phyloP scores from a whole-genome alignment of 2,113 vertebrate genomes.

The Istiophorus platypterus region DNA sequence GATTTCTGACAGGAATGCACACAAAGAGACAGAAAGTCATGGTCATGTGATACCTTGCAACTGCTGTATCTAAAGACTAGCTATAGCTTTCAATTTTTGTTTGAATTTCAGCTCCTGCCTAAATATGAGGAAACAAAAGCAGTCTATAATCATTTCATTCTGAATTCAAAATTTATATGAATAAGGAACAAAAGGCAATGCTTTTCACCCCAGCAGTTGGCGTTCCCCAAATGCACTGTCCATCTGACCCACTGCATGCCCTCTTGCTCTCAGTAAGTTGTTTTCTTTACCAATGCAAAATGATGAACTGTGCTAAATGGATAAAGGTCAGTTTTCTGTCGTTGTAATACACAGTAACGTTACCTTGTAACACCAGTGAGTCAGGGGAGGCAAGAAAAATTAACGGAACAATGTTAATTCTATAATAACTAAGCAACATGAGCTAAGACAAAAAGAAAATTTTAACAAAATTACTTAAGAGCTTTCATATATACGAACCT shows the following conservation, averaged over 20 bases:
- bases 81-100: not conserved
- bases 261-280: not conserved
- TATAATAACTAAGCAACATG: not conserved
- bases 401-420: not conserved
- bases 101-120: not conserved
- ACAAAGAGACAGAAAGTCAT: slow-evolving; percentile 10
- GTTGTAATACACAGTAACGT: slow-evolving; percentile 2
- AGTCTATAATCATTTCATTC: not conserved
- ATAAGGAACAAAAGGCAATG: not conserved
- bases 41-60: not conserved
- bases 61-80: not conserved
- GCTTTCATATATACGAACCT: no score
- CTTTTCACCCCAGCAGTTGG: not conserved
- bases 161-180: not conserved
- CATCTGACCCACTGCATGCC: not conserved
- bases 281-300: slow-evolving; percentile 3
- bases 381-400: not conserved
- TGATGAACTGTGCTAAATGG: not conserved
- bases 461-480: no score
- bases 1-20: slow-evolving; percentile 4
- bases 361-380: not conserved
- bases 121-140: not conserved
- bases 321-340: slow-evolving; percentile 18
- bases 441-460: no score
- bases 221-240: not conserved